These are phyloP conservation scores for Cydia amplana DNA, from an alignment of 1,140 invertebrate species.

Conservation along the genomic window DNA sequence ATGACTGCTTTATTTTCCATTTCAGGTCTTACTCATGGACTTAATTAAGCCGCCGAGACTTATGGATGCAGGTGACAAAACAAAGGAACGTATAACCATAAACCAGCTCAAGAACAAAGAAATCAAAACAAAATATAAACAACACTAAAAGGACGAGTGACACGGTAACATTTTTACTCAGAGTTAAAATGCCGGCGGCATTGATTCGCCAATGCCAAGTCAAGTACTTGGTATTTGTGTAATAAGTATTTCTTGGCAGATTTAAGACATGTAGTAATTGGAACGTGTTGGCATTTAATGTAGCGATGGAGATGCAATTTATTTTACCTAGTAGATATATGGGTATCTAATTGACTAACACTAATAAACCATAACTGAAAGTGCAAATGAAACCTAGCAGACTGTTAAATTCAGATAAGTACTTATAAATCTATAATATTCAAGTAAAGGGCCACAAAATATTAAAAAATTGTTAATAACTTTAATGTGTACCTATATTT, in stretches of 20 bases:
- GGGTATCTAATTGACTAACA: too few relatives aligned
- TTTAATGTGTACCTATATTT: too few relatives aligned
- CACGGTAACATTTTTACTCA: constrained; percentile 5
- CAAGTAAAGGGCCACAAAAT: too few relatives aligned
- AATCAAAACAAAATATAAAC: constrained; percentile 28
- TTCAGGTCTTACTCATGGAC: constrained; percentile 12
- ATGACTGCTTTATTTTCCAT: constrained; percentile 26
- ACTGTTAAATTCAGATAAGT: too few relatives aligned
- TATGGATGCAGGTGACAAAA: constrained; percentile 28
- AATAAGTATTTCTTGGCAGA: constrained; percentile 4
- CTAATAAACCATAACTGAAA: too few relatives aligned
- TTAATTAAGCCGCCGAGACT: constrained; percentile 17
- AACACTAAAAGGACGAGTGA: constrained; percentile 22
- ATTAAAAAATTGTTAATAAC: too few relatives aligned
- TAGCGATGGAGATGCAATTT: too few relatives aligned
- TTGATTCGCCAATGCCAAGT: not conserved
- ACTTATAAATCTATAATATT: too few relatives aligned
- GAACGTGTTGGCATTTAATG: not conserved
- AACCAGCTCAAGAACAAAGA: constrained; percentile 18
- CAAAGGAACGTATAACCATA: constrained; percentile 23
- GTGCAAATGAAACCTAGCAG: too few relatives aligned
- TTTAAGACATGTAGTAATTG: not conserved
- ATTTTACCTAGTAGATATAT: too few relatives aligned
- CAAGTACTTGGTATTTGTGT: constrained; percentile 30
- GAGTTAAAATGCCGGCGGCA: constrained; percentile 21